Conservation (phyloP, 2,888 invertebrate species). For the Loripinus fragilis region DNA sequence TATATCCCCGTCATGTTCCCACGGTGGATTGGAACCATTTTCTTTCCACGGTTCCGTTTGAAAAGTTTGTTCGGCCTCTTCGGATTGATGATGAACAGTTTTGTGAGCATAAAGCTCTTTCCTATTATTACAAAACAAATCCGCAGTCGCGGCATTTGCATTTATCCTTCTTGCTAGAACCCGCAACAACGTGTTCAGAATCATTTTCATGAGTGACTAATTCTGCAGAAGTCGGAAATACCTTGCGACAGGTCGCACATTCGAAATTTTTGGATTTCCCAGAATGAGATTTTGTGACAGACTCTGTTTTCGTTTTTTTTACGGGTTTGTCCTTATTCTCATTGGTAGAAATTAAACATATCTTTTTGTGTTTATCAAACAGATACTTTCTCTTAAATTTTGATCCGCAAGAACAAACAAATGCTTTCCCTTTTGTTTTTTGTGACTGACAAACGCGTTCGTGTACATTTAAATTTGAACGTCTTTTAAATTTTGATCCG, state of each 20-base stretch:
- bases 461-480: background rate
- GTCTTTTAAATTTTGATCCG: background rate
- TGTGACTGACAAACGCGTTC: background rate
- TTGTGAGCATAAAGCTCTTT: background rate
- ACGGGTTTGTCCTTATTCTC: background rate
- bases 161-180: background rate
- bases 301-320: background rate
- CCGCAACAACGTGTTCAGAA: background rate
- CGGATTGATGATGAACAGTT: background rate
- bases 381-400: background rate
- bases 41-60: slow-evolving; percentile 1
- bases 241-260: background rate
- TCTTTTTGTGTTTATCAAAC: background rate
- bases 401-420: background rate
- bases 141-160: background rate
- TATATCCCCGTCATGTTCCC: background rate
- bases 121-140: background rate
- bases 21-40: background rate
- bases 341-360: background rate
- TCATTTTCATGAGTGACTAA: background rate
- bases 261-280: background rate
- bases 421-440: background rate
- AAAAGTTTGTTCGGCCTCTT: background rate
- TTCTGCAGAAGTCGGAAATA: background rate
- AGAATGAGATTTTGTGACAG: background rate